Evolutionary conservation across 2,888 invertebrate species (phyloP).

Genomic region (Phaonia tiefii): DNA sequence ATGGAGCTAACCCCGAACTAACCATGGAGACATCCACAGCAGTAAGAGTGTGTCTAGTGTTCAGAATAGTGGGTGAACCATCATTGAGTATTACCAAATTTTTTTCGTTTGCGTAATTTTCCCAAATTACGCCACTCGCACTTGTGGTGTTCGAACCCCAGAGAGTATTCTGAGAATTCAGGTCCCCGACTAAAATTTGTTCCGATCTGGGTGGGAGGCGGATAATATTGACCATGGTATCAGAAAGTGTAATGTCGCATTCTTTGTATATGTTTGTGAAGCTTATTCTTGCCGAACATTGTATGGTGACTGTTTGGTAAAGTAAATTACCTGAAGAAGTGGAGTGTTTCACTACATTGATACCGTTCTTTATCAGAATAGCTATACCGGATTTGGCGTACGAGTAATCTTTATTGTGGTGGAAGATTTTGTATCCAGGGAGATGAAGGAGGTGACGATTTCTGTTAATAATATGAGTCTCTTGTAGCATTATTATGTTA

Average conservation of each 20-base stretch:
- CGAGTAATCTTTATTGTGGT: background rate
- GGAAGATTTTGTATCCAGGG: conserved; percentile 16
- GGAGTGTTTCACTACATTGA: background rate
- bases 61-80: conserved; percentile 27
- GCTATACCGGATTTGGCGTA: conserved; percentile 1
- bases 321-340: background rate
- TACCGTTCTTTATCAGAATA: conserved; percentile 17
- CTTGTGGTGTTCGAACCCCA: conserved; percentile 35
- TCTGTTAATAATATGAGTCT: conserved; percentile 12
- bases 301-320: background rate
- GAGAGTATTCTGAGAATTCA: conserved; percentile 33
- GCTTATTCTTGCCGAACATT: background rate
- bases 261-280: conserved; percentile 30
- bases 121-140: too few relatives aligned
- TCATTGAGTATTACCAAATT: conserved; percentile 29
- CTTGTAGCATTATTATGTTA: conserved; percentile 12
- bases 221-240: background rate
- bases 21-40: background rate
- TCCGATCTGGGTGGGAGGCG: background rate
- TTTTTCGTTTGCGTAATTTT: too few relatives aligned
- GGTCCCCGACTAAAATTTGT: conserved; percentile 13
- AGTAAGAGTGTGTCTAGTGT: background rate
- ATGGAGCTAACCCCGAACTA: background rate
- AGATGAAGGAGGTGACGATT: conserved; percentile 3
- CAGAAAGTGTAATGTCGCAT: background rate